Evolutionary conservation across 2,797 vertebrate species (phyloP).

Genomic region (Sandelia bainsii): DNA sequence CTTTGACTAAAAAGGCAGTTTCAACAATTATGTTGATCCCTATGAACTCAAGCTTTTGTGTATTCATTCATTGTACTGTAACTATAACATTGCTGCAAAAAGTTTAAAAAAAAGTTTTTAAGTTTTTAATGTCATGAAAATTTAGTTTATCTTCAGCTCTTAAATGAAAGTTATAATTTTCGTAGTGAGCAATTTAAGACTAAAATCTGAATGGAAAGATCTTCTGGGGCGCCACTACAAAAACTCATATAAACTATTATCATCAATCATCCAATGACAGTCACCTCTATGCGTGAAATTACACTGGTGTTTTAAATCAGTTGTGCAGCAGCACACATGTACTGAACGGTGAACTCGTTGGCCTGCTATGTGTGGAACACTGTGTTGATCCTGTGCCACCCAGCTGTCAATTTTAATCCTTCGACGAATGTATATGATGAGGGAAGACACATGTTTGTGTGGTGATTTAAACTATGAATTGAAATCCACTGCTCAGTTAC

Average conservation of each 20-base stretch:
- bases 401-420: constrained; percentile 78
- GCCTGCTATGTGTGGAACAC: constrained; percentile 54
- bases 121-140: not conserved
- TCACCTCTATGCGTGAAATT: constrained; percentile 69
- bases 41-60: not conserved
- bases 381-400: constrained; percentile 69
- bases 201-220: constrained; percentile 33
- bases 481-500: constrained; percentile 37
- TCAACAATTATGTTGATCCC: not conserved
- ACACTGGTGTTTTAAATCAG: constrained; percentile 66
- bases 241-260: constrained; percentile 42
- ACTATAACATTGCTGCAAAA: not conserved
- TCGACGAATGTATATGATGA: constrained; percentile 60
- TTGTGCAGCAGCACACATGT: constrained; percentile 54
- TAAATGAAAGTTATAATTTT: constrained; percentile 1
- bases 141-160: constrained; percentile 3
- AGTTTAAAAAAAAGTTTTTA: not conserved
- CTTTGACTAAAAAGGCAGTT: not conserved
- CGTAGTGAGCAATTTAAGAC: not conserved
- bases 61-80: not conserved
- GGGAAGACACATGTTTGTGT: constrained; percentile 72
- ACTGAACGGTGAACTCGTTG: constrained; percentile 65
- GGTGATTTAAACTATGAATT: constrained; percentile 14
- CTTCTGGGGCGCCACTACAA: constrained; percentile 21
- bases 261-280: constrained; percentile 67